Base-by-base conservation (phyloP, 2,888 invertebrate genomes). In the Balanococcus diminutus region DNA sequence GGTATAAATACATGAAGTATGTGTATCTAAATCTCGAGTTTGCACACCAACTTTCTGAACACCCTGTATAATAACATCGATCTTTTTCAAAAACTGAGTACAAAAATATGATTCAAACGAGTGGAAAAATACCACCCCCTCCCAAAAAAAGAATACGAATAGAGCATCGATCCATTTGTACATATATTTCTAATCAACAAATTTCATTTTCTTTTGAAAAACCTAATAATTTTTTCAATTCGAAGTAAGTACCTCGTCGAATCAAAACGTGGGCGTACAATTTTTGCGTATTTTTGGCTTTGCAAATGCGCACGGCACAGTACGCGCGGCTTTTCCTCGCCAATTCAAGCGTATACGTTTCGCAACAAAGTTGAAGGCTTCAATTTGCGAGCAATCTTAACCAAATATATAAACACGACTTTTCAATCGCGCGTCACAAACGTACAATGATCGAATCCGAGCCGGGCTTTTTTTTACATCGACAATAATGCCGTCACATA, bases 391-490 rank as follows among this genome's bases (percentile, higher is more conserved):
- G 67, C 28, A 67, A 67, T 67, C 67, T 28, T 67, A 67, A 67
- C 67, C 75, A 32, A 36, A 79, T 79, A 79, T 19, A 79, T 36
- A 79, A 61, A 79, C 75, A 79, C 75, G 36, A 79, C 75, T 79
- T 79, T 79, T 79, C 75, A 79, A 79, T 79, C 75, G 75, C 32
- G 75, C 22, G n/a, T 79, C 75, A 22, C 75, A 79, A 36, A 79
- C 14, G 67, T 31, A 67, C 14, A 31, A 16, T 56, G 56, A 56
- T 28, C 67, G 67, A 67, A 67, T 28, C 28, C 75, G 75, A 36
- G n/a, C n/a, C n/a, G n/a, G n/a, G n/a, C n/a, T n/a, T n/a, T 8
- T 79, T 79, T n/a, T 36, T 36, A 67, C 67, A 28, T 0, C 19
- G 36, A 36, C 75, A 22, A 75, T 25, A 75, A 32, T 75, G n/a